Evolutionary conservation across 1,140 invertebrate species (phyloP).

Genomic region (Ephestia elutella): DNA sequence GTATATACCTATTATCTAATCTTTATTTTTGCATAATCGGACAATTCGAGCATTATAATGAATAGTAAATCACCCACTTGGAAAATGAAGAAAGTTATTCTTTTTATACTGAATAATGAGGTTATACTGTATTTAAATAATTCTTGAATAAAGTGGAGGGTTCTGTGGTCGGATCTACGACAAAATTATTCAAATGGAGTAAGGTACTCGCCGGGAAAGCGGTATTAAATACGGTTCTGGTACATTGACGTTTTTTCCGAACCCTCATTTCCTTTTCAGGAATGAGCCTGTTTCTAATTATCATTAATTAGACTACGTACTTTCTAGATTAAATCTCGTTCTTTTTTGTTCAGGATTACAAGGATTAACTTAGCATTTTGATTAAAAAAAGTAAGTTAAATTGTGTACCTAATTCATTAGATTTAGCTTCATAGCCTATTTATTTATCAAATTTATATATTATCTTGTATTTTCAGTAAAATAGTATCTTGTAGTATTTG

Average conservation of each 20-base stretch:
- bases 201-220: conserved; percentile 26
- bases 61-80: background rate
- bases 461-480: too few relatives aligned
- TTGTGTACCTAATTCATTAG: too few relatives aligned
- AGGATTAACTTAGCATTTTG: background rate
- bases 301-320: conserved; percentile 42
- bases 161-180: conserved; percentile 27
- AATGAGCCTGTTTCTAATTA: conserved; percentile 41
- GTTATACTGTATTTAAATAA: conserved; percentile 6
- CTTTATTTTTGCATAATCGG: conserved; percentile 12
- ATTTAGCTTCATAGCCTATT: too few relatives aligned
- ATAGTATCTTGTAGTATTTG: too few relatives aligned
- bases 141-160: conserved; percentile 6
- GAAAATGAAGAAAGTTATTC: background rate
- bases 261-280: conserved; percentile 28
- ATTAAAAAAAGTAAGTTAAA: background rate
- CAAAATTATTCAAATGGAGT: conserved; percentile 50
- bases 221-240: conserved; percentile 43
- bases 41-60: background rate
- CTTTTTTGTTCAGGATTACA: background rate
- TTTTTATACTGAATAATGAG: background rate
- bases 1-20: background rate
- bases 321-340: conserved; percentile 8
- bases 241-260: conserved; percentile 45
- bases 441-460: too few relatives aligned